Evolutionary conservation across 2,113 vertebrate genomes (phyloP).

Genomic region (Carettochelys insculpta): DNA sequence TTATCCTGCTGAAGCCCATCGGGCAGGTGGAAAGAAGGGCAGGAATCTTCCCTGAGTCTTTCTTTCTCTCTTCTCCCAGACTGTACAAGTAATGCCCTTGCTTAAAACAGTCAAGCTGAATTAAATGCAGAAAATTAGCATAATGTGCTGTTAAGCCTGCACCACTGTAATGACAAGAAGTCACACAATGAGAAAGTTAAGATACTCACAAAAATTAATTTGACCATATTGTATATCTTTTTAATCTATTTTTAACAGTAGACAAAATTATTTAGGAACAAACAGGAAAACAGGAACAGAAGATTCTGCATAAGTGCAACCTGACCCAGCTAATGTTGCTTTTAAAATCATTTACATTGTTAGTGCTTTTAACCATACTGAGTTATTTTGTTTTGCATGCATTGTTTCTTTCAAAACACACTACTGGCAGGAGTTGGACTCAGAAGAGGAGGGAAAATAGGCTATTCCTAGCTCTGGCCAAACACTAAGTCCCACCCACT

Average conservation of each 20-base stretch:
- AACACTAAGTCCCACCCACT: background rate
- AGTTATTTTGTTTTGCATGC: background rate
- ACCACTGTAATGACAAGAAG: background rate
- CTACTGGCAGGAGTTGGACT: background rate
- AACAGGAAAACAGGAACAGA: background rate
- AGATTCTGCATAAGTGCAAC: background rate
- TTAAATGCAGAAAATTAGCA: background rate
- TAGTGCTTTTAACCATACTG: background rate
- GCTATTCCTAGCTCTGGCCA: background rate
- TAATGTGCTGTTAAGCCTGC: background rate
- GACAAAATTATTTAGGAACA: background rate
- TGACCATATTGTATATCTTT: background rate
- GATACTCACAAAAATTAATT: background rate
- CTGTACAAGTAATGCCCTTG: background rate
- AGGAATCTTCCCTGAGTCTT: background rate
- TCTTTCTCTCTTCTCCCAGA: background rate
- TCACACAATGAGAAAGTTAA: background rate
- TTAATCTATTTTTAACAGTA: background rate
- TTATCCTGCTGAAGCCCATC: background rate
- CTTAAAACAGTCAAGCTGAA: background rate
- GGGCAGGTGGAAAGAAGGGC: background rate
- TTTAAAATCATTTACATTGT: background rate
- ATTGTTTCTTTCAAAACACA: background rate
- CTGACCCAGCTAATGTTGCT: background rate
- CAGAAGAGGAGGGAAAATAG: background rate